phyloP scores from a whole-genome alignment of 2,888 invertebrate genomes.

The Stegana nigrithorax region DNA sequence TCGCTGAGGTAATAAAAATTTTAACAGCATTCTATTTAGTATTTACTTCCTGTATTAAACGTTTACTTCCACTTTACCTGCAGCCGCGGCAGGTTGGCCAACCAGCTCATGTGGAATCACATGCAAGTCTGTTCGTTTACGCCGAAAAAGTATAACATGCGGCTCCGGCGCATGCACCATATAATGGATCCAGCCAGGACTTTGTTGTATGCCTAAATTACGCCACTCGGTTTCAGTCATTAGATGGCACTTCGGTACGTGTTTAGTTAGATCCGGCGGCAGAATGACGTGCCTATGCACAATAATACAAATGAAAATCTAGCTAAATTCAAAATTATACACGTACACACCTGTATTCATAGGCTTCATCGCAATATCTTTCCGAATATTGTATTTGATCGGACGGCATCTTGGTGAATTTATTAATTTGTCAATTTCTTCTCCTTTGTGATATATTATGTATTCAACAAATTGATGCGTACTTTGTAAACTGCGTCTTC shows the following conservation, averaged over 20 bases:
- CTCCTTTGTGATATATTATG: neutral
- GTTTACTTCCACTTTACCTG: too few relatives aligned
- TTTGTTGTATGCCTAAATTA: slow-evolving; percentile 93
- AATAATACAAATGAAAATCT: too few relatives aligned
- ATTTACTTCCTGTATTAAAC: too few relatives aligned
- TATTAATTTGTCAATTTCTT: slow-evolving; percentile 14
- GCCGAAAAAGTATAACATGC: slow-evolving; percentile 84
- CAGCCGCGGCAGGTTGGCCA: too few relatives aligned
- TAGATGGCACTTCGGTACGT: slow-evolving; percentile 88
- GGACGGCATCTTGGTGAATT: slow-evolving; percentile 72
- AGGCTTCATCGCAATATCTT: slow-evolving; percentile 87
- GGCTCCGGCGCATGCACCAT: slow-evolving; percentile 91
- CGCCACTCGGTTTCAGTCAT: slow-evolving; percentile 97
- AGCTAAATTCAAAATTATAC: neutral
- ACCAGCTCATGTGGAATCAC: too few relatives aligned
- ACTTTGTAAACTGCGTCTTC: too few relatives aligned
- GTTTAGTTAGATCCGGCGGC: slow-evolving; percentile 84
- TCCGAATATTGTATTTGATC: slow-evolving; percentile 93
- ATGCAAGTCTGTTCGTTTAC: too few relatives aligned
- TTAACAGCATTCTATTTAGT: too few relatives aligned
- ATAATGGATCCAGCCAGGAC: slow-evolving; percentile 80
- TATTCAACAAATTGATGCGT: neutral
- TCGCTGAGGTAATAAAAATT: too few relatives aligned
- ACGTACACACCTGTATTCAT: slow-evolving; percentile 82
- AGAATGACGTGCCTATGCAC: slow-evolving; percentile 95